phyloP scores from a whole-genome alignment of 2,113 vertebrate genomes.

The Crotalus viridis region DNA sequence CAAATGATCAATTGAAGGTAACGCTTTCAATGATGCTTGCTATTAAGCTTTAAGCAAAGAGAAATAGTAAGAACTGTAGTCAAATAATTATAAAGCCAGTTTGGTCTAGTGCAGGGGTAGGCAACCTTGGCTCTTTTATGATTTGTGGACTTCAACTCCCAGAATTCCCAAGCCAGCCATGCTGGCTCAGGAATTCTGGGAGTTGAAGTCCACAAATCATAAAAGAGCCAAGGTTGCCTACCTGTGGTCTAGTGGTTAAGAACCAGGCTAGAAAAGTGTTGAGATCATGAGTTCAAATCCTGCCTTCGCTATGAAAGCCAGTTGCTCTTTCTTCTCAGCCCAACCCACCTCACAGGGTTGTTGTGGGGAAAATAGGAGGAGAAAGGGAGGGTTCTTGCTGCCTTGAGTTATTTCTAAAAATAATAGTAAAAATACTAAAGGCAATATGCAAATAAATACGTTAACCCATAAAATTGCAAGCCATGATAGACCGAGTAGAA shows the following conservation, averaged over 20 bases:
- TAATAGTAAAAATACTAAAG: neutral
- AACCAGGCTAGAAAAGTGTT: neutral
- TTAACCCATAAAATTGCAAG: neutral
- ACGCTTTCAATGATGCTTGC: neutral
- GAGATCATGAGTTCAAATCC: neutral
- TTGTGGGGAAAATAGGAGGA: neutral
- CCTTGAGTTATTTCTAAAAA: neutral
- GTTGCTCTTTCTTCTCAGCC: neutral
- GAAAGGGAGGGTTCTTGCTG: neutral
- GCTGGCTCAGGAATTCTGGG: too few relatives aligned
- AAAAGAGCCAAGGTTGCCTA: too few relatives aligned
- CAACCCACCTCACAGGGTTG: neutral
- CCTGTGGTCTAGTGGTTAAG: neutral
- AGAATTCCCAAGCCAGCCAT: too few relatives aligned
- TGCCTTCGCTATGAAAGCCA: neutral
- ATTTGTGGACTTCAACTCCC: too few relatives aligned
- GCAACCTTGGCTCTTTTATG: too few relatives aligned
- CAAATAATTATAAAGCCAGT: neutral
- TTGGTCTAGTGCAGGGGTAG: neutral
- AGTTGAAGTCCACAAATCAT: too few relatives aligned
- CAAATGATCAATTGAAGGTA: neutral
- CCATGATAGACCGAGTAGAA: neutral
- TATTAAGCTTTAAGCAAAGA: neutral
- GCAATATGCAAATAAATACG: neutral
- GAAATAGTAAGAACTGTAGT: neutral